phyloP scores from a whole-genome alignment of 1,140 invertebrate genomes.

The Tetramorium simillimum region DNA sequence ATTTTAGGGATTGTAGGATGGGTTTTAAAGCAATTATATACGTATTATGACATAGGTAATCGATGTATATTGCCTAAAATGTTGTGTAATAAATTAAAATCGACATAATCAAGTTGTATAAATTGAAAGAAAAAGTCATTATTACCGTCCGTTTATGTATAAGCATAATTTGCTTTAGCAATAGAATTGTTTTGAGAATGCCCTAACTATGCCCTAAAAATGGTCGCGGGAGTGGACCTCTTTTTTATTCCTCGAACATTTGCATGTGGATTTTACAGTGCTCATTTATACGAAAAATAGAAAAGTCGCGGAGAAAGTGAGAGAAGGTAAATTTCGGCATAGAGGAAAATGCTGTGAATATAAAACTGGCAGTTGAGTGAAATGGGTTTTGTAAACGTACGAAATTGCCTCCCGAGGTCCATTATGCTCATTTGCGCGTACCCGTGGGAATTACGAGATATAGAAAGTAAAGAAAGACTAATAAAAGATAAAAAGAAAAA shows the following conservation, averaged over 20 bases:
- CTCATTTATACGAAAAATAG: constrained; percentile 54
- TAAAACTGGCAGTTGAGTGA: constrained; percentile 41
- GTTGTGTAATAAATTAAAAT: neutral
- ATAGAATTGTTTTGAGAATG: neutral
- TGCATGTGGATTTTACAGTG: constrained; percentile 29
- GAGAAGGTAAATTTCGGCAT: constrained; percentile 35
- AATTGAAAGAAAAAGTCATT: neutral
- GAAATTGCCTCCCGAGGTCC: constrained; percentile 40
- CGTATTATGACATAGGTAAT: neutral
- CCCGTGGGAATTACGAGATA: constrained; percentile 14
- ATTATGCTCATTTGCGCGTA: constrained; percentile 44
- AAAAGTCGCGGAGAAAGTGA: neutral
- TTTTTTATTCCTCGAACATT: constrained; percentile 31
- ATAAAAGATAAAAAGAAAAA: neutral
- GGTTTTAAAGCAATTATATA: neutral
- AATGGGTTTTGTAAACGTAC: constrained; percentile 47
- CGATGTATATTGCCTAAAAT: neutral
- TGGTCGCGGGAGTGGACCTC: neutral
- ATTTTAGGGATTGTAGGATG: neutral
- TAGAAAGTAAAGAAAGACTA: neutral
- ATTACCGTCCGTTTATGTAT: neutral
- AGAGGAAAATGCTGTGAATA: constrained; percentile 7
- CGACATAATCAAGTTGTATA: neutral
- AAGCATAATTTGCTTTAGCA: neutral
- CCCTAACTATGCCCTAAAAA: constrained; percentile 14